A percentile compares a stretch with the other conserved stretches of the same genome.
phyloP scores from a whole-genome alignment of 2,797 vertebrate species.

The Hylomyscus alleni region DNA sequence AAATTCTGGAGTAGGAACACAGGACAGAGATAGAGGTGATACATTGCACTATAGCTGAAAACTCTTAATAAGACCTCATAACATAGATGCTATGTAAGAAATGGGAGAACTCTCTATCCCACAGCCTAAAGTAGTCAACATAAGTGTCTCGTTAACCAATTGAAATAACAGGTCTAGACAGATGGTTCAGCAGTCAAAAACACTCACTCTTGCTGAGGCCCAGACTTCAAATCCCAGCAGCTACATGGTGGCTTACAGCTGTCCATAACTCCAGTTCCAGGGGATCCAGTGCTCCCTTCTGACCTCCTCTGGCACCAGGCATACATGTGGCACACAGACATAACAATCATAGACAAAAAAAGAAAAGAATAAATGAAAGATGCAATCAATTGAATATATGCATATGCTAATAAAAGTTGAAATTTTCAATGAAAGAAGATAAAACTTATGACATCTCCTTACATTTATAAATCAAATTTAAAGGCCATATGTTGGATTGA shows the following conservation, averaged over 20 bases:
- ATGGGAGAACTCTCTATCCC: not conserved
- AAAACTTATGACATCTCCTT: slow-evolving; percentile 1
- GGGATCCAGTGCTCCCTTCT: not conserved
- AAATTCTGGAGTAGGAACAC: not conserved
- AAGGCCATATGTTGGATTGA: slow-evolving; percentile 39
- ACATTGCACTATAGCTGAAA: not conserved
- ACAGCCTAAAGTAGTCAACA: not conserved
- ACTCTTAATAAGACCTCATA: not conserved
- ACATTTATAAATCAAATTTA: slow-evolving; percentile 53
- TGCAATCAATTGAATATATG: not conserved
- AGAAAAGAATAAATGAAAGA: slow-evolving; percentile 11
- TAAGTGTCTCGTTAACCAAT: slow-evolving; percentile 26
- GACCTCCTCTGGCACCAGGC: not conserved
- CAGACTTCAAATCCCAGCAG: not conserved
- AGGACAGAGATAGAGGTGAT: not conserved
- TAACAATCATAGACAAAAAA: not conserved
- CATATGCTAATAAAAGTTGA: slow-evolving; percentile 37
- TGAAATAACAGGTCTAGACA: not conserved
- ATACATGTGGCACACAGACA: not conserved
- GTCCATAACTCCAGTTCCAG: not conserved
- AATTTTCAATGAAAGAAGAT: slow-evolving; percentile 5
- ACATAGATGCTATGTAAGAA: not conserved
- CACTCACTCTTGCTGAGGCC: not conserved
- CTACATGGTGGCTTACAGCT: not conserved
- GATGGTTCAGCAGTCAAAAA: not conserved